These are phyloP conservation scores for Anodontia alba DNA, from an alignment of 2,888 invertebrate species.

Conservation along the genomic window DNA sequence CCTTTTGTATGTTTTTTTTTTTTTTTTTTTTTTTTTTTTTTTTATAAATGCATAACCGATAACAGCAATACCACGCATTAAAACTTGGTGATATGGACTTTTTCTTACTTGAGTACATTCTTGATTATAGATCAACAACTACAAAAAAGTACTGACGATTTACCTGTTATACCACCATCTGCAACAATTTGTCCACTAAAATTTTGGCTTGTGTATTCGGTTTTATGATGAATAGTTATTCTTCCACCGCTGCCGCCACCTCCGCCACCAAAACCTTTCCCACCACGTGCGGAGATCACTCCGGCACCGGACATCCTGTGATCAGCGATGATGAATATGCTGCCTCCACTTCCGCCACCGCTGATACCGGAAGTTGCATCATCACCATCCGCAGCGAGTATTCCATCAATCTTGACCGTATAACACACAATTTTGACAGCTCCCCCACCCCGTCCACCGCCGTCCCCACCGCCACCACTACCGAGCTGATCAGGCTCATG, in stretches of 20 bases:
- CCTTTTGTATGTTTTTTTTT: too few species aligned
- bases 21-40: too few species aligned
- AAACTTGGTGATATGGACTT: too few species aligned
- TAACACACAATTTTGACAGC: constrained; percentile 44
- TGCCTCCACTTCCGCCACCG: constrained; percentile 73
- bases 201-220: constrained; percentile 37
- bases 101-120: too few species aligned
- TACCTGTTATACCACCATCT: constrained; percentile 68
- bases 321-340: constrained; percentile 50
- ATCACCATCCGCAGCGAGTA: constrained; percentile 69
- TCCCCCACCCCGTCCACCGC: constrained; percentile 68
- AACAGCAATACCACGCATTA: too few species aligned
- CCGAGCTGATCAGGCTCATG: constrained; percentile 44
- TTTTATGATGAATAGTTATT: constrained; percentile 47
- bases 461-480: constrained; percentile 63
- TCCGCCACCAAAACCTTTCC: constrained; percentile 55
- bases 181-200: constrained; percentile 48
- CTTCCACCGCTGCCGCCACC: constrained; percentile 72
- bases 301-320: constrained; percentile 60
- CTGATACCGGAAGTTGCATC: constrained; percentile 49
- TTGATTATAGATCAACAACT: too few species aligned
- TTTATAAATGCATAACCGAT: too few species aligned
- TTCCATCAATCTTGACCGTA: constrained; percentile 62
- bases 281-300: constrained; percentile 62
- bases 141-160: too few species aligned